phyloP scores from a whole-genome alignment of 2,888 invertebrate species.

The Palloptera scutellata region DNA sequence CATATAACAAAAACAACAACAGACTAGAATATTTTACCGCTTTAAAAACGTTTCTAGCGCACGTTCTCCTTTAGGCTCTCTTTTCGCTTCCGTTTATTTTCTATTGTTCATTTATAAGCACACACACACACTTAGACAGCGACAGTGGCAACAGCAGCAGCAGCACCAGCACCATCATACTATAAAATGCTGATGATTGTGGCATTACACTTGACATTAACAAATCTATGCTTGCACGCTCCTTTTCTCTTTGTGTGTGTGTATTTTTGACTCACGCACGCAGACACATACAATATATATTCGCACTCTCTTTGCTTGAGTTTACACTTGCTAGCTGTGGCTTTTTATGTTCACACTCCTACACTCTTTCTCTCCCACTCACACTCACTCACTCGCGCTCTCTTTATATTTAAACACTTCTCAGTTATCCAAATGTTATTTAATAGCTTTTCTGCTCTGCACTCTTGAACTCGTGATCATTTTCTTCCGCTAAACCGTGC shows the following conservation, averaged over 20 bases:
- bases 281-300: neutral
- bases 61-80: conserved; percentile 17
- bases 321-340: neutral
- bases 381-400: conserved; percentile 27
- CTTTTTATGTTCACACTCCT: conserved; percentile 16
- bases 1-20: too few relatives aligned
- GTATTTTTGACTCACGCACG: neutral
- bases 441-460: neutral
- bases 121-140: neutral
- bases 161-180: too few relatives aligned
- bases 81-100: conserved; percentile 24
- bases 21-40: too few relatives aligned
- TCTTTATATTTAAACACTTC: conserved; percentile 24
- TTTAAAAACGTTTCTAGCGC: conserved; percentile 8
- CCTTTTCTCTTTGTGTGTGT: conserved; percentile 12
- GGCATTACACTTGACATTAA: conserved; percentile 63
- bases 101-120: conserved; percentile 10
- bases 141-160: neutral
- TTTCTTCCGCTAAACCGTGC: conserved; percentile 51
- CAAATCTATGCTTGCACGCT: conserved; percentile 33
- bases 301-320: neutral
- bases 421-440: too few relatives aligned
- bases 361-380: conserved; percentile 25
- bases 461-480: conserved; percentile 27
- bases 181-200: conserved; percentile 39